Evolutionary conservation across 2,797 vertebrate genomes (phyloP).

Genomic region (Macropodus opercularis): DNA sequence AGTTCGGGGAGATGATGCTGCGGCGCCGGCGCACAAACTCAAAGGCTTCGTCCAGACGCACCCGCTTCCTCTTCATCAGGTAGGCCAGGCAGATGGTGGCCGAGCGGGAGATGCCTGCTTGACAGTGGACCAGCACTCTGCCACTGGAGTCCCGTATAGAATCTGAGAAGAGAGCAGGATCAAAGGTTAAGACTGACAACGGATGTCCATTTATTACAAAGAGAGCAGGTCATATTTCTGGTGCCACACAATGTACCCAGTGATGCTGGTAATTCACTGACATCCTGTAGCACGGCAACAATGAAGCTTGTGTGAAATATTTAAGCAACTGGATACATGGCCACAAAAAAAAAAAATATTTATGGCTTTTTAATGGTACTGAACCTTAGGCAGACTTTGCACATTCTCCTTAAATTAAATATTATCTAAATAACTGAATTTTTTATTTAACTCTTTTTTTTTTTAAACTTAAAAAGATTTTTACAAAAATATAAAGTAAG

Average conservation of each 20-base stretch:
- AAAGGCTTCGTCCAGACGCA: constrained; percentile 85
- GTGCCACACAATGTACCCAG: neutral
- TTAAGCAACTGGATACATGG: neutral
- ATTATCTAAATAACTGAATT: too few species aligned
- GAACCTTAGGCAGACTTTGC: too few species aligned
- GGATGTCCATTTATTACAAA: too few species aligned
- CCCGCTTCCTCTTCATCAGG: constrained; percentile 86
- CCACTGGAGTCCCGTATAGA: constrained; percentile 82
- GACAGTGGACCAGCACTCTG: constrained; percentile 85
- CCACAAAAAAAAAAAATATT: too few species aligned
- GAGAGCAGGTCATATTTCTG: too few species aligned
- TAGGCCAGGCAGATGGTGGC: constrained; percentile 88
- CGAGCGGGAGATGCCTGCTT: constrained; percentile 86
- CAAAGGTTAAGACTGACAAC: too few species aligned
- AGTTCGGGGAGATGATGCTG: constrained; percentile 88
- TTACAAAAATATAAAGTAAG: too few species aligned
- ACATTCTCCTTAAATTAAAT: too few species aligned
- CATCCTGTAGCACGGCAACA: neutral
- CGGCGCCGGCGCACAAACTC: constrained; percentile 85
- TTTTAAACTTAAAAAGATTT: too few species aligned
- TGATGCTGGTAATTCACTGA: neutral
- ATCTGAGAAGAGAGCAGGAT: constrained; percentile 66
- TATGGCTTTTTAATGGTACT: too few species aligned
- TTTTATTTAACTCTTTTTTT: too few species aligned
- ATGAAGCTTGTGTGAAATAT: neutral